Evolutionary conservation across 53 echinoderm and acorn worm species (phyloP).

Genomic region (Luidia sarsii): DNA sequence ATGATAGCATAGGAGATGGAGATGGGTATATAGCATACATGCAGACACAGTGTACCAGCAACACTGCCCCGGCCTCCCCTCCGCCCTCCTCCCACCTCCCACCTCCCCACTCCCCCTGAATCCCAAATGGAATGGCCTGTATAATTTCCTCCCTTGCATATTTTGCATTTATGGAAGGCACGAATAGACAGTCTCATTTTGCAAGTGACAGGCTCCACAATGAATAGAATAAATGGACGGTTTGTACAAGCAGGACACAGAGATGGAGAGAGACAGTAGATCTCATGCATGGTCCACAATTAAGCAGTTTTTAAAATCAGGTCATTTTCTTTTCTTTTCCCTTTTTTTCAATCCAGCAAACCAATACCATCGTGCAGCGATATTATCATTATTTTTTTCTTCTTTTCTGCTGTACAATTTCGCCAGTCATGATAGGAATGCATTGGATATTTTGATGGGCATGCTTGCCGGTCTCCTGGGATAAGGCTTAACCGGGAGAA

Average conservation of each 20-base stretch:
- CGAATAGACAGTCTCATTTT: slow-evolving; percentile 27
- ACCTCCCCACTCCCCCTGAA: slow-evolving; percentile 9
- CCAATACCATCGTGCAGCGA: too few relatives aligned
- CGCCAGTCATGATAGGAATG: too few relatives aligned
- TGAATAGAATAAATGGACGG: slow-evolving; percentile 23
- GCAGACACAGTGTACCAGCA: neutral
- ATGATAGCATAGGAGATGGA: too few relatives aligned
- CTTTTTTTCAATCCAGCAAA: too few relatives aligned
- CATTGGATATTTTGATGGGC: slow-evolving; percentile 47
- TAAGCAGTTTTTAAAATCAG: too few relatives aligned
- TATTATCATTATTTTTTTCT: too few relatives aligned
- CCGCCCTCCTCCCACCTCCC: neutral
- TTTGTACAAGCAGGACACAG: neutral
- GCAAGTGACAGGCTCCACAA: neutral
- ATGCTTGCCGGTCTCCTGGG: slow-evolving; percentile 12
- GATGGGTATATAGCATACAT: neutral
- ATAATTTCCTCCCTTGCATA: slow-evolving; percentile 44
- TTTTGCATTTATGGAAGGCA: slow-evolving; percentile 43
- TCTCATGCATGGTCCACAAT: too few relatives aligned
- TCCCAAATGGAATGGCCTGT: slow-evolving; percentile 22
- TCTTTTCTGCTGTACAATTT: too few relatives aligned
- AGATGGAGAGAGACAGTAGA: too few relatives aligned
- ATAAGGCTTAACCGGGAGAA: slow-evolving; percentile 10
- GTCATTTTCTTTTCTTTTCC: too few relatives aligned
- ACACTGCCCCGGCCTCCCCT: neutral